These are phyloP conservation scores for Xylocampa areola DNA, from an alignment of 2,888 invertebrate genomes.

Conservation along the genomic window DNA sequence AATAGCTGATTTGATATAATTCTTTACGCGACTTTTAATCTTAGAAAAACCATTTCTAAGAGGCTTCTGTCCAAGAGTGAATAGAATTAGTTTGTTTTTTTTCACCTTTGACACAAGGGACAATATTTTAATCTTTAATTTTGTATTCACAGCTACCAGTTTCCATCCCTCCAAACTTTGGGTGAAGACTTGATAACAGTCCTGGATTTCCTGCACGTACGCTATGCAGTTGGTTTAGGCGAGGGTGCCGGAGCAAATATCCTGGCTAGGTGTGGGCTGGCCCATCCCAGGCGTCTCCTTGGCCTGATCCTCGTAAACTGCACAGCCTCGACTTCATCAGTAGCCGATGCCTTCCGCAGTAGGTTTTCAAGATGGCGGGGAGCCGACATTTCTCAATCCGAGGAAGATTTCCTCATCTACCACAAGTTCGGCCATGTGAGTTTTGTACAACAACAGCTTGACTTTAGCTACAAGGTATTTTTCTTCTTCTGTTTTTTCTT, in stretches of 20 bases:
- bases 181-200: constrained; percentile 95
- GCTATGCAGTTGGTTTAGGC: constrained; percentile 95
- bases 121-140: too few species aligned
- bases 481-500: constrained; percentile 67
- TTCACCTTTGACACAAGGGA: too few species aligned
- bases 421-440: constrained; percentile 98
- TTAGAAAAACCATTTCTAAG: too few species aligned
- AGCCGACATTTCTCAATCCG: constrained; percentile 95
- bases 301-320: constrained; percentile 96
- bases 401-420: constrained; percentile 96
- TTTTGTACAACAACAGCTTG: constrained; percentile 76
- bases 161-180: constrained; percentile 94
- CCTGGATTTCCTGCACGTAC: constrained; percentile 94
- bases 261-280: constrained; percentile 95
- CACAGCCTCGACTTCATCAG: constrained; percentile 95
- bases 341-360: constrained; percentile 95
- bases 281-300: constrained; percentile 93
- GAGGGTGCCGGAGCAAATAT: constrained; percentile 97
- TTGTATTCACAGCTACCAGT: constrained; percentile 91
- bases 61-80: too few species aligned
- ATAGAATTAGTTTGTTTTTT: too few species aligned
- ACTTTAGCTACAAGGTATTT: constrained; percentile 82
- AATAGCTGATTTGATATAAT: too few species aligned
- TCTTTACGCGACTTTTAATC: too few species aligned
- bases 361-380: constrained; percentile 96